phyloP scores from a whole-genome alignment of 2,888 invertebrate genomes.

The Scaeva pyrastri region DNA sequence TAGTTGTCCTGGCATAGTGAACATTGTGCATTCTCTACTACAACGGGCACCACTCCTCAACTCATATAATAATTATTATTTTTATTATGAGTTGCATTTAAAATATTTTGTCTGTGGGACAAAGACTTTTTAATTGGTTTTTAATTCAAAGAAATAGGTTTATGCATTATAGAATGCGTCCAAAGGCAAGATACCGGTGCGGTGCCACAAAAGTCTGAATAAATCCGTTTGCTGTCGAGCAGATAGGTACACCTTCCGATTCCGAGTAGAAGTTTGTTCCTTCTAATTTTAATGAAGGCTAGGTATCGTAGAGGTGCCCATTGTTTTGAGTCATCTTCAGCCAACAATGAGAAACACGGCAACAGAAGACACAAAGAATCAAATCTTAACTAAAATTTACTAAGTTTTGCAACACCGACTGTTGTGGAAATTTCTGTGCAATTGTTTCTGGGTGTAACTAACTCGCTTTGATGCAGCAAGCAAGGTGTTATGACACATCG shows the following conservation, averaged over 20 bases:
- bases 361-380: neutral
- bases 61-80: constrained; percentile 8
- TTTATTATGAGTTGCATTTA: constrained; percentile 44
- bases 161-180: neutral
- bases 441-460: neutral
- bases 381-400: neutral
- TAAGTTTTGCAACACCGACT: neutral
- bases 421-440: neutral
- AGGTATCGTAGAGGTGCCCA: too few species aligned
- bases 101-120: constrained; percentile 50
- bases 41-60: constrained; percentile 33
- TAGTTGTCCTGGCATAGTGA: neutral
- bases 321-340: neutral
- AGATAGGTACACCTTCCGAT: neutral
- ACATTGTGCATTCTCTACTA: constrained; percentile 1
- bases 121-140: constrained; percentile 70
- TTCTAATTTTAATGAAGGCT: constrained; percentile 58
- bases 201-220: too few species aligned
- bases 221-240: too few species aligned
- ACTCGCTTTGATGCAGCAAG: too few species aligned
- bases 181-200: too few species aligned
- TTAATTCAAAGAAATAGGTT: constrained; percentile 33
- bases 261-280: constrained; percentile 41
- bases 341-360: neutral
- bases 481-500: too few species aligned